Evolutionary conservation across 2,113 vertebrate species (phyloP), one percentile per base, ranked within the genome.

Genomic region (Plectropomus leopardus): DNA sequence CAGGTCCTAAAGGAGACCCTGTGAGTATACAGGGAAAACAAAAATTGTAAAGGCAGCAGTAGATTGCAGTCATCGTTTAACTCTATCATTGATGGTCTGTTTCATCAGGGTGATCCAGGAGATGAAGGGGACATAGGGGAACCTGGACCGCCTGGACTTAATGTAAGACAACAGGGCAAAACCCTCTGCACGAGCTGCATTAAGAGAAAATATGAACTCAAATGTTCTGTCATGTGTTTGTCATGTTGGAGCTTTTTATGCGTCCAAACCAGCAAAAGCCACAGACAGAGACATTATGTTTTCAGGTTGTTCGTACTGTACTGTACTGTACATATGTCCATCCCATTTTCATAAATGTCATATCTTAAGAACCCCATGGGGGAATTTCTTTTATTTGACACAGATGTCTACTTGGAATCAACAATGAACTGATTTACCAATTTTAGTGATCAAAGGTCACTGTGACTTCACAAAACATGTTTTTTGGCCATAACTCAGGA

Each of bases 51-150:
- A 45, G 11, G 2, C 17, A 44, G 7, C 4, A 23, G 17, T 71
- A 4, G 16, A 50, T 19, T 9, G 17, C 5, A 67, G 45, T 24
- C 1, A 7, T 30, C 4, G 40, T 15, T 57, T 8, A 14, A 10
- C 9, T 58, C n/a, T 84, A 57, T 82, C 17, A 32, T 58, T 5
- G 40, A 9, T 4, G 9, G 0, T 64, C 11, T 78, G 36, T 44
- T 76, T 81, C 44, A 59, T 26, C 64, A 95, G 95, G 95, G 93
- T 15, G 74, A 82, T 57, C 28, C 15, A 30, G 95, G 95, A 50
- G 79, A 89, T 76, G 91, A 95, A 73, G 95, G 95, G 8, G 83
- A 88, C 0, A 92, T 94, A 30, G 95, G 95, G 36, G 77, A 92
- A 66, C 92, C 92, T 36, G 95, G 95, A 74, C 81, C 87, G 10